These are phyloP conservation scores for Muscidifurax raptorellus DNA, from an alignment of 1,140 invertebrate species.

Conservation along the genomic window DNA sequence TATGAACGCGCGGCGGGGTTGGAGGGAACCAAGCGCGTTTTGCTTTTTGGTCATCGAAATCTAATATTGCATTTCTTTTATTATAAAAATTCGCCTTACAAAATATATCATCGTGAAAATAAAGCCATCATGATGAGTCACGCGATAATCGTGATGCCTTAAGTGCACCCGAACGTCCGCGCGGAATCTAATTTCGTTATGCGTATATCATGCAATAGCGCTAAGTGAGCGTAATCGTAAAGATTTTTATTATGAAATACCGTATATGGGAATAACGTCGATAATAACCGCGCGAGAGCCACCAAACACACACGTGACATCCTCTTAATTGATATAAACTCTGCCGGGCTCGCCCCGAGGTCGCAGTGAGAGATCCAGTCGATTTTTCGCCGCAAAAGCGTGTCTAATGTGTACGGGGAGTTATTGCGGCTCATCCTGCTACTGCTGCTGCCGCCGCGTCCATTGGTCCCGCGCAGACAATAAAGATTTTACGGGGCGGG, in stretches of 20 bases:
- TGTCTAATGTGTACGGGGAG: slow-evolving; percentile 16
- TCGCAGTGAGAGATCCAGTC: background rate
- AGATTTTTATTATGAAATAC: slow-evolving; percentile 44
- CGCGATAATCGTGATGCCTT: slow-evolving; percentile 2
- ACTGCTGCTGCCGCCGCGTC: background rate
- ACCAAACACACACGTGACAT: slow-evolving; percentile 20
- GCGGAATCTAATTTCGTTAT: slow-evolving; percentile 19
- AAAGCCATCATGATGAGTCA: slow-evolving; percentile 53
- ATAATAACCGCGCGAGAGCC: background rate
- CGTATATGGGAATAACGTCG: slow-evolving; percentile 18
- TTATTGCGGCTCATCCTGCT: background rate
- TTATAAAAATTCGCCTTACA: too few species aligned
- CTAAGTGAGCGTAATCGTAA: slow-evolving; percentile 49
- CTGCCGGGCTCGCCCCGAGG: background rate
- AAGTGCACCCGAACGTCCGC: background rate
- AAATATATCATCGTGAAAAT: background rate
- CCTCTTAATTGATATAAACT: slow-evolving; percentile 46
- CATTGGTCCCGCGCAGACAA: slow-evolving; percentile 38
- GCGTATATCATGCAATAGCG: background rate
- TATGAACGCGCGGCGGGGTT: background rate
- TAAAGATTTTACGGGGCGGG: slow-evolving; percentile 68
- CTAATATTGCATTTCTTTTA: too few species aligned
- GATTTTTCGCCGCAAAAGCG: slow-evolving; percentile 30
- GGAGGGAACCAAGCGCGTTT: too few species aligned
- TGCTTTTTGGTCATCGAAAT: background rate